A percentile compares a stretch with the other conserved stretches of the same genome.
phyloP scores from a whole-genome alignment of 2,797 vertebrate species.

The Pangasius sanitwongsei region DNA sequence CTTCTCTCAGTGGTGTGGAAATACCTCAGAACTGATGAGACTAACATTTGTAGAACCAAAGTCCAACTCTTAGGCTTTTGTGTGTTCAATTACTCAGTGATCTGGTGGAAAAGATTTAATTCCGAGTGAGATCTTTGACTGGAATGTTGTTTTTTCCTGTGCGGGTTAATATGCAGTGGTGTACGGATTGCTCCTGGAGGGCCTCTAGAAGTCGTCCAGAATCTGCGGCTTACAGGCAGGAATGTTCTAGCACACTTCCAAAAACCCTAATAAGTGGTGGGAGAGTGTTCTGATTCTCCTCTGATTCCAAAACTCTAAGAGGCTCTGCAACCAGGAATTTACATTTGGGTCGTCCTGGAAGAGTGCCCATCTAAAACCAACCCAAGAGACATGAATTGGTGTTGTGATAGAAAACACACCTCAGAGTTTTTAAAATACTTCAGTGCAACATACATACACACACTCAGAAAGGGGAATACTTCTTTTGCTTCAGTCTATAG shows the following conservation, averaged over 20 bases:
- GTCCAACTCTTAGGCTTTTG: neutral
- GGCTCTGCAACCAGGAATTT: constrained; percentile 36
- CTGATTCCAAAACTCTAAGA: constrained; percentile 35
- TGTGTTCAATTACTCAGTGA: neutral
- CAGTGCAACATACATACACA: neutral
- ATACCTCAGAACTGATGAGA: neutral
- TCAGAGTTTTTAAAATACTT: constrained; percentile 14
- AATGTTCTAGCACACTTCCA: constrained; percentile 55
- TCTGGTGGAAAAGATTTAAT: neutral
- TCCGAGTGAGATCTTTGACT: neutral
- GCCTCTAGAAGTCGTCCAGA: constrained; percentile 37
- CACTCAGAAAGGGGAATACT: neutral
- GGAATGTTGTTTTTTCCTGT: constrained; percentile 27
- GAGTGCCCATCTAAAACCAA: constrained; percentile 9
- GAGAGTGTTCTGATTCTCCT: constrained; percentile 36
- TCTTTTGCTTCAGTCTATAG: constrained; percentile 11
- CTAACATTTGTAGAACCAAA: neutral
- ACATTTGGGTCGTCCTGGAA: constrained; percentile 21
- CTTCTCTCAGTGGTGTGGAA: neutral
- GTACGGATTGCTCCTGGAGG: constrained; percentile 50
- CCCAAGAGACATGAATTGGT: constrained; percentile 17
- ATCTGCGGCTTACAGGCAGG: constrained; percentile 47
- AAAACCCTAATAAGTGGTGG: constrained; percentile 50
- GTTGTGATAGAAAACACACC: constrained; percentile 50
- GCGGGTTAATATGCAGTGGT: constrained; percentile 15